These are phyloP conservation scores for Ernsta delagoae DNA, from an alignment of 2,888 invertebrate species.

Conservation along the genomic window DNA sequence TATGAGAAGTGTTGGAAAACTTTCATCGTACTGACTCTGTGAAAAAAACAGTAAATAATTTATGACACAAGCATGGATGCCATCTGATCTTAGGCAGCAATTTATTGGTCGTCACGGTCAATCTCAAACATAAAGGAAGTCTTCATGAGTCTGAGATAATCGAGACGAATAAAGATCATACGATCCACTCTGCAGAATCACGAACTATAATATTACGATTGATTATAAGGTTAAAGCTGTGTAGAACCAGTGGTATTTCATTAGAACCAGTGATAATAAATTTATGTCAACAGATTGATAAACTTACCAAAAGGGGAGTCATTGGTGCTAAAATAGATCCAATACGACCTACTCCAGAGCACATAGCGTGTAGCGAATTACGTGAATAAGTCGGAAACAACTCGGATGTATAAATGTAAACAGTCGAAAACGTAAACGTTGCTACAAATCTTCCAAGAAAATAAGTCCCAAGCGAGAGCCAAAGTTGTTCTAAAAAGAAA, in stretches of 20 bases:
- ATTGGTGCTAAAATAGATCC: conserved; percentile 57
- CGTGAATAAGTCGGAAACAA: conserved; percentile 59
- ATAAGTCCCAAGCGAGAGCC: conserved; percentile 49
- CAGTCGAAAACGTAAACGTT: conserved; percentile 49
- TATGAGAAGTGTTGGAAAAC: conserved; percentile 69
- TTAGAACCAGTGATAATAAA: too few relatives aligned
- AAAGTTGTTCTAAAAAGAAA: conserved; percentile 41
- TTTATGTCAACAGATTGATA: not conserved
- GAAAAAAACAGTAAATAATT: not conserved
- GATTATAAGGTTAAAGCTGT: too few relatives aligned
- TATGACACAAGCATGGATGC: too few relatives aligned
- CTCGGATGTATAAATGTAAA: conserved; percentile 58
- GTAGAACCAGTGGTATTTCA: too few relatives aligned
- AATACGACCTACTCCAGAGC: conserved; percentile 55
- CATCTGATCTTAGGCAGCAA: too few relatives aligned
- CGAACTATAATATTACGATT: too few relatives aligned
- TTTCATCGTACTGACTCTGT: conserved; percentile 40
- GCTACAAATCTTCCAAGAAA: conserved; percentile 50
- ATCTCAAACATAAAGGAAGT: too few relatives aligned
- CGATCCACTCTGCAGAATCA: too few relatives aligned
- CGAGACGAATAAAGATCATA: too few relatives aligned
- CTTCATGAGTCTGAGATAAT: too few relatives aligned
- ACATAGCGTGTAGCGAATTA: conserved; percentile 58
- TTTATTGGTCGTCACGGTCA: too few relatives aligned
- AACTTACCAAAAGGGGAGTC: conserved; percentile 61